Evolutionary conservation across 2,113 vertebrate species (phyloP).

Genomic region (Saguinus imperator): DNA sequence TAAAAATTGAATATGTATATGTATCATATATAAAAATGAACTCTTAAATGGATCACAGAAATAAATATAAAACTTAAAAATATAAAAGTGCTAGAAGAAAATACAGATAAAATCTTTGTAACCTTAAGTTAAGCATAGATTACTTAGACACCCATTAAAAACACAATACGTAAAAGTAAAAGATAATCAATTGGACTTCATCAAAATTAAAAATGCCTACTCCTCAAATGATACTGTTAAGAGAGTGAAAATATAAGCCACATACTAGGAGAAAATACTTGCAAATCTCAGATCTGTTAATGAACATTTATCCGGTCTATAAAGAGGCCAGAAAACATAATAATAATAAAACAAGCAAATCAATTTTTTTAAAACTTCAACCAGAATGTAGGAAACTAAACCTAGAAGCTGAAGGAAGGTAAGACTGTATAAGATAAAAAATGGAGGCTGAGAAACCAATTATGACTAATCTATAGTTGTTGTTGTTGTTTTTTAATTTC

Average conservation of each 20-base stretch:
- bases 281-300: background rate
- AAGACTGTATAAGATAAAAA: background rate
- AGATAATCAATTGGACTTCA: background rate
- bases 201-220: background rate
- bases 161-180: background rate
- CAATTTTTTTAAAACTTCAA: background rate
- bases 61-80: conserved; percentile 14
- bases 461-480: background rate
- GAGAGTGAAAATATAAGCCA: background rate
- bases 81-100: conserved; percentile 22
- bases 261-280: background rate
- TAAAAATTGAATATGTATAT: background rate
- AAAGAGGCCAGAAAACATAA: background rate
- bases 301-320: background rate
- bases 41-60: background rate
- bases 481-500: background rate
- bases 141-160: background rate
- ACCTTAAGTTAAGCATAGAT: background rate
- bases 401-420: background rate
- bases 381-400: background rate
- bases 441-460: background rate
- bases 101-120: background rate
- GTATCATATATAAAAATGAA: background rate
- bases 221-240: background rate
- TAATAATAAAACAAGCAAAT: background rate